Evolutionary conservation across 2,113 vertebrate species (phyloP), one percentile per base, ranked within the genome.

Genomic region (Oncorhynchus tshawytscha): DNA sequence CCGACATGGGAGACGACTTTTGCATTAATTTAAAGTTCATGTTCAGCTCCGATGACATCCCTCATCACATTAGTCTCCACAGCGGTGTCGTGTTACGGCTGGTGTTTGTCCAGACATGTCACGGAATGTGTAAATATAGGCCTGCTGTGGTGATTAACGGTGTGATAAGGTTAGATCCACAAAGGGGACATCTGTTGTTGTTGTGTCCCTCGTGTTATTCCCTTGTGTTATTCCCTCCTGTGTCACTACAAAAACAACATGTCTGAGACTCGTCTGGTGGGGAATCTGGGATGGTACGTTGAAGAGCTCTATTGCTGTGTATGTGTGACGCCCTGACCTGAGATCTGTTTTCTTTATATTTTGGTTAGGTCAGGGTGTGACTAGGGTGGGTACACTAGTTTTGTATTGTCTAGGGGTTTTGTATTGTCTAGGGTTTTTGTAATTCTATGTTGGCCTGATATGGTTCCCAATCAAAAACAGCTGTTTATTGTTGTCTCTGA

Each of bases 101-200:
- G 69, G 65, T 54, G 20, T 74, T 73, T 70, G 71, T 78, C 77
- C 77, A 57, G 29, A 74, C 22, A 12, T 27, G 48, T 59, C 59
- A 74, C 24, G 48, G 48, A 51, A 74, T 3, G 49, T 51, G 15
- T 76, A 59, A 76, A 74, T 48, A 24, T 54, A 15, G 31, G 59
- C 27, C 25, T 48, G 2, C 60, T 54, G 48, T 71, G 49, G 25
- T 20, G 48, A 71, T 59, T 57, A 59, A 54, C 6, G 24, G 49
- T 24, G 13, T 57, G 6, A 27, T 27, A 27, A 27, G 27, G 27
- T 27, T 27, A 27, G 27, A 27, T 27, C 27, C 27, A 27, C 27
- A 27, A 27, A 27, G 27, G 27, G 27, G 3, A 27, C 27, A 27
- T 27, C 27, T 64, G 34, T 66, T 48, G 9, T 67, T 65, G 34